Percentiles rank a stretch among this genome's conserved stretches.
phyloP scores from a whole-genome alignment of 1,140 invertebrate genomes.

The Hirudo medicinalis region DNA sequence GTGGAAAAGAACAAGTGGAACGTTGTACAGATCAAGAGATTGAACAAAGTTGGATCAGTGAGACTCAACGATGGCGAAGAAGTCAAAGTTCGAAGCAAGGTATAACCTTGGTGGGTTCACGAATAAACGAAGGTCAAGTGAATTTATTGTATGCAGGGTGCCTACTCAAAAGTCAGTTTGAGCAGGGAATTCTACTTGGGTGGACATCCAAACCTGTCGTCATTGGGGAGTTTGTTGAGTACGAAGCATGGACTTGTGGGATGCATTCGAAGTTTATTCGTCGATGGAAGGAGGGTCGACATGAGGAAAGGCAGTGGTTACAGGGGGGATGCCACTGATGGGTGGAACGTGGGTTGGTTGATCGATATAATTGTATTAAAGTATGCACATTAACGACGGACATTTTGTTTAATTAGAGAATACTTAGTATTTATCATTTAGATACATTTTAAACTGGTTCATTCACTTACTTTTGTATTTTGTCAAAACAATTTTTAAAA shows the following conservation, averaged over 20 bases:
- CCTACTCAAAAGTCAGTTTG: background rate
- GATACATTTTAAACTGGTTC: too few relatives aligned
- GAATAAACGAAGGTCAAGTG: background rate
- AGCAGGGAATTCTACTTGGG: background rate
- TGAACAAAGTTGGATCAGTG: background rate
- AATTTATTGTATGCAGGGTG: background rate
- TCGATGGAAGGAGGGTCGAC: conserved; percentile 2
- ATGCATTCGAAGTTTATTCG: background rate
- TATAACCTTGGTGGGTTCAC: background rate
- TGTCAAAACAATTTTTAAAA: too few relatives aligned
- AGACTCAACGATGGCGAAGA: conserved; percentile 1
- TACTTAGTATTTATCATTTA: too few relatives aligned
- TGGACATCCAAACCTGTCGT: conserved; percentile 3
- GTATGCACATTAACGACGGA: too few relatives aligned
- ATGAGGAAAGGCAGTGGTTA: background rate
- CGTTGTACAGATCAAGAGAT: background rate
- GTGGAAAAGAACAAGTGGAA: background rate
- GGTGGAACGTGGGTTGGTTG: background rate
- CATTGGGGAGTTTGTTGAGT: background rate
- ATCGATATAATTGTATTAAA: background rate
- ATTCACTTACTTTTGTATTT: too few relatives aligned
- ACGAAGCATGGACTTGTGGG: background rate
- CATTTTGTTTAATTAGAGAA: too few relatives aligned
- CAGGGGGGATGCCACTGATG: background rate
- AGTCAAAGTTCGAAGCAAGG: background rate